These are phyloP conservation scores for Nothobranchius kuhntae DNA, from an alignment of 2,113 vertebrate species.

Conservation along the genomic window DNA sequence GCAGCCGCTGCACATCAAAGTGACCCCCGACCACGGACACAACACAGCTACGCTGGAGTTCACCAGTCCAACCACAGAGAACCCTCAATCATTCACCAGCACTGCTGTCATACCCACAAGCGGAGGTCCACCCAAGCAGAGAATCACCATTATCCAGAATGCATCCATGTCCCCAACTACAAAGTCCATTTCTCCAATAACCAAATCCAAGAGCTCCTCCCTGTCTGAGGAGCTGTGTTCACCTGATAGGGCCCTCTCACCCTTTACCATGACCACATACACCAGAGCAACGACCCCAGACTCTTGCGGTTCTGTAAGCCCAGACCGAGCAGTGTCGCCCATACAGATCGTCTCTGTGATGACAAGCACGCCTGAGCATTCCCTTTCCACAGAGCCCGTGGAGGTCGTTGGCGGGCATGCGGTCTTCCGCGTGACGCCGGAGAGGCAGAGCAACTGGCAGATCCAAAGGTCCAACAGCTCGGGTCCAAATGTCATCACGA, in stretches of 20 bases:
- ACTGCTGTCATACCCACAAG: constrained; percentile 96
- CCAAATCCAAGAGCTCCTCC: constrained; percentile 82
- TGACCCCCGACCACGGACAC: constrained; percentile 91
- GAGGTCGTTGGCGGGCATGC: constrained; percentile 87
- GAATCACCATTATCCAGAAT: constrained; percentile 95
- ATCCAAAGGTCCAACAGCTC: constrained; percentile 93
- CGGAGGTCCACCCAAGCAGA: constrained; percentile 88
- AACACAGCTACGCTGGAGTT: constrained; percentile 94
- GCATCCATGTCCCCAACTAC: constrained; percentile 82
- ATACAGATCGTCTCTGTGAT: constrained; percentile 88
- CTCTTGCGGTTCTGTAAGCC: constrained; percentile 86
- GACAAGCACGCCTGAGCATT: constrained; percentile 84
- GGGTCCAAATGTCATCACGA: constrained; percentile 93
- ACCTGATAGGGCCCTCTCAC: constrained; percentile 84
- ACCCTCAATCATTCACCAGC: constrained; percentile 89
- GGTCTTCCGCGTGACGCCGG: constrained; percentile 90
- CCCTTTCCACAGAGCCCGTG: constrained; percentile 81
- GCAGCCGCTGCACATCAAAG: constrained; percentile 95
- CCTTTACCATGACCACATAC: constrained; percentile 85
- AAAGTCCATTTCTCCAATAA: constrained; percentile 83
- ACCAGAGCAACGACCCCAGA: constrained; percentile 88
- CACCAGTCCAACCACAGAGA: constrained; percentile 89
- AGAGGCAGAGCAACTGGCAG: constrained; percentile 90
- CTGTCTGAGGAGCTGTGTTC: constrained; percentile 78
- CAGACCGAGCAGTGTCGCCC: constrained; percentile 92